Conservation (phyloP, 2,888 invertebrate genomes). For the Lepidocyrtoides sp. region DNA sequence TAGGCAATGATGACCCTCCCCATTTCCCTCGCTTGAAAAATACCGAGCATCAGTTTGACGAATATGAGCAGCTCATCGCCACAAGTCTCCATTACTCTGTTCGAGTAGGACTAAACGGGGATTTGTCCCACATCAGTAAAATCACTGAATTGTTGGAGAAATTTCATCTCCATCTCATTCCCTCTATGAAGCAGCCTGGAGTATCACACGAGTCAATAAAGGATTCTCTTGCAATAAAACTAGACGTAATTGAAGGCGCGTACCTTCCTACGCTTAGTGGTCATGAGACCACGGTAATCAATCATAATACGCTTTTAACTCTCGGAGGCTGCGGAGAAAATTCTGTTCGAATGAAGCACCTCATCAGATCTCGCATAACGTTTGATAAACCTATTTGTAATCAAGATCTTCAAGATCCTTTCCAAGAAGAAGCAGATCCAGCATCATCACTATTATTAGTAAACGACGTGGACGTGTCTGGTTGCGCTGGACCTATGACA, state of each 20-base stretch:
- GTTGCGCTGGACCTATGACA: constrained; percentile 6
- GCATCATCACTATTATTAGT: neutral
- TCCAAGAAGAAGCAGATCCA: constrained; percentile 5
- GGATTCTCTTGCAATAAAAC: constrained; percentile 15
- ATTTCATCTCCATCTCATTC: constrained; percentile 48
- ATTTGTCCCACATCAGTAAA: neutral
- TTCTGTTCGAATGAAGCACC: constrained; percentile 80
- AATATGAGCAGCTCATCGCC: constrained; percentile 83
- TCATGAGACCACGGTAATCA: constrained; percentile 58
- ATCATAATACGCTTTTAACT: constrained; percentile 71
- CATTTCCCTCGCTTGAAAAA: constrained; percentile 77
- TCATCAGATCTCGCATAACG: constrained; percentile 65
- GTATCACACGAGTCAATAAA: constrained; percentile 9
- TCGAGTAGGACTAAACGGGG: constrained; percentile 80
- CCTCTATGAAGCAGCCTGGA: constrained; percentile 15
- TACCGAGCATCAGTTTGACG: constrained; percentile 82
- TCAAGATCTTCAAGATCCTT: neutral
- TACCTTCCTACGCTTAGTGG: constrained; percentile 77
- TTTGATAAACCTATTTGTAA: neutral
- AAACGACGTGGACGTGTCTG: constrained; percentile 34
- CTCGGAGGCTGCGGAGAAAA: constrained; percentile 80
- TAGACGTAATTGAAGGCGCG: constrained; percentile 43
- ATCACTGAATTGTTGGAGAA: constrained; percentile 49
- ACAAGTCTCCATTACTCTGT: constrained; percentile 84
- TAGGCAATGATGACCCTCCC: constrained; percentile 72